A percentile compares a stretch with the other conserved stretches of the same genome.
These are phyloP conservation scores for Trichonephila clavipes DNA, from an alignment of 1,140 invertebrate genomes.

Conservation along the genomic window DNA sequence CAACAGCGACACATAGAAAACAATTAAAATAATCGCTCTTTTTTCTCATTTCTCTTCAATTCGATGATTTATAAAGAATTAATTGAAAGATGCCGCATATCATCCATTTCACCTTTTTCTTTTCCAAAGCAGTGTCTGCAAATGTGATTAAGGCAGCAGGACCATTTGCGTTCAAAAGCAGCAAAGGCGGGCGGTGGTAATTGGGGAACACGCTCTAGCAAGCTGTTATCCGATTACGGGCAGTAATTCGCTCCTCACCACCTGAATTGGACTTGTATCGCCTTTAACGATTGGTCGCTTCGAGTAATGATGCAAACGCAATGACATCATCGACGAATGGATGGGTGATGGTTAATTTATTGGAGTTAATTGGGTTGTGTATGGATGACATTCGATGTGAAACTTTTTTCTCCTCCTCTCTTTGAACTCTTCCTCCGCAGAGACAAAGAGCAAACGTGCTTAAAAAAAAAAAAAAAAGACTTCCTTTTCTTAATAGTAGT, in stretches of 20 bases:
- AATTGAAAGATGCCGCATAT: slow-evolving; percentile 41
- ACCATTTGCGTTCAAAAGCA: slow-evolving; percentile 22
- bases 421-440: background rate
- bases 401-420: background rate
- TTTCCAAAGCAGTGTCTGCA: background rate
- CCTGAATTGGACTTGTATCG: slow-evolving; percentile 26
- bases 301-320: slow-evolving; percentile 26
- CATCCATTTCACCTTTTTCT: background rate
- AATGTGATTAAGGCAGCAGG: slow-evolving; percentile 25
- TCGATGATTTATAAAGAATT: slow-evolving; percentile 42
- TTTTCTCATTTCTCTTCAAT: background rate
- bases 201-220: background rate
- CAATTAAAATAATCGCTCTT: slow-evolving; percentile 30
- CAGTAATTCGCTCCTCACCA: background rate
- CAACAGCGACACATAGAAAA: background rate
- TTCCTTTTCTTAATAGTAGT: no score
- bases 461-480: background rate
- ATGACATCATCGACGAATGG: slow-evolving; percentile 26
- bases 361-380: background rate
- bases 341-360: slow-evolving; percentile 23
- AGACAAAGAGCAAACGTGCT: background rate
- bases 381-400: background rate
- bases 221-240: slow-evolving; percentile 38
- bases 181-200: background rate
- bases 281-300: slow-evolving; percentile 34